Evolutionary conservation across 2,113 vertebrate genomes (phyloP), one percentile per base, ranked within the genome.

Genomic region (Ageneiosus marmoratus): DNA sequence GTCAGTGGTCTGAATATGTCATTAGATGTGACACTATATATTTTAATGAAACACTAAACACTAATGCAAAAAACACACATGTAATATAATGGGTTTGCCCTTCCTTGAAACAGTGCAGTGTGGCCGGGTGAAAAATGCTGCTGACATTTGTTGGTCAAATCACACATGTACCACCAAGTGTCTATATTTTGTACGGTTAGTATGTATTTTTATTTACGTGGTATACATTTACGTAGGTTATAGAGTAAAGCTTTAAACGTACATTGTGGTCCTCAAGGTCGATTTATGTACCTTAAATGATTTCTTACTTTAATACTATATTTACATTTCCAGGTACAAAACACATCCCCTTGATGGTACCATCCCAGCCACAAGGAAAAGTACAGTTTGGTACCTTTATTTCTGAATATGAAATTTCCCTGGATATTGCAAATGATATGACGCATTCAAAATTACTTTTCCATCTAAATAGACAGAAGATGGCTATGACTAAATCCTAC

Each of bases 401-500:
- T 20, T 51, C 48, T 53, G 16, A 53, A 75, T 22, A 75, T 53
- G 73, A 75, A 53, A 75, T 55, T 75, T 75, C 73, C 73, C 73
- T 75, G 73, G 48, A 75, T 75, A 74, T 51, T 51, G 46, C 51
- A 74, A 75, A 53, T 70, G 67, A 46, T 72, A 75, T 75, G 73
- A 53, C 32, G 34, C 11, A 37, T 76, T 55, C 32, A 34, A 10
- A 53, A 51, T 34, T 6, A 76, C 73, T 34, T 60, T 80, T 34
- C 22, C 13, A 32, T n/a, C 65, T 56, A 80, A 56, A 55, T 15
- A 27, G 32, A 37, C 62, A 44, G 51, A 9, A 75, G 15, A 75
- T 75, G 80, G 51, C 9, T 67, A 34, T 0, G 29, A 55, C 50
- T 56, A 56, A 82, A 77, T 77, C 46, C 73, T 77, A 69, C 16